Evolutionary conservation across 2,113 vertebrate genomes (phyloP).

Genomic region (Corythoichthys haematopterus): DNA sequence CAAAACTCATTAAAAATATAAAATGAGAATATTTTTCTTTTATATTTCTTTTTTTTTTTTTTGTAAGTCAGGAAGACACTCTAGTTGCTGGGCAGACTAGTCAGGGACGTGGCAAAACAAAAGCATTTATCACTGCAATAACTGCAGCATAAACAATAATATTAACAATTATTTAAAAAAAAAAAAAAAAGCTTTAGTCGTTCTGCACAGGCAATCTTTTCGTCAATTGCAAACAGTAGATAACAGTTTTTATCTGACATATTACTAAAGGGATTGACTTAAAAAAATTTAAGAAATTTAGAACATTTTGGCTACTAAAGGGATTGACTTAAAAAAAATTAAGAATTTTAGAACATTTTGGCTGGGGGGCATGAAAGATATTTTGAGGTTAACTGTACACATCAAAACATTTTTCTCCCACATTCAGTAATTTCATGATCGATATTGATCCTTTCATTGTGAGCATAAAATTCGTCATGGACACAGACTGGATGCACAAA

Average conservation of each 20-base stretch:
- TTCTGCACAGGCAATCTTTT: background rate
- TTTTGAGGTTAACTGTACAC: background rate
- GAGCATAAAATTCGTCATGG: slow-evolving; percentile 13
- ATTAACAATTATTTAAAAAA: background rate
- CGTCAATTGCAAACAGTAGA: background rate
- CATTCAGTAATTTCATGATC: background rate
- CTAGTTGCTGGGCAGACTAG: slow-evolving; percentile 19
- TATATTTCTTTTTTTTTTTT: slow-evolving; percentile 7
- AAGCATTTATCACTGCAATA: slow-evolving; percentile 10
- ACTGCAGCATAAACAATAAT: slow-evolving; percentile 12
- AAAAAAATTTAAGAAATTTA: no score
- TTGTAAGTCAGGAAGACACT: slow-evolving; percentile 47
- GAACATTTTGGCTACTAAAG: background rate
- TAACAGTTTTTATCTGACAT: slow-evolving; percentile 2
- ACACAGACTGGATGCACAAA: slow-evolving; percentile 1
- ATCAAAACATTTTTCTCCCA: background rate
- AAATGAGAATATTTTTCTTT: slow-evolving; percentile 8
- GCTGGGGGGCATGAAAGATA: background rate
- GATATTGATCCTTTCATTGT: slow-evolving; percentile 14
- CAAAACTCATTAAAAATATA: slow-evolving; percentile 32
- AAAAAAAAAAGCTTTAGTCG: background rate
- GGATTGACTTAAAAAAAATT: background rate
- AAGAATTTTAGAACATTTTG: background rate
- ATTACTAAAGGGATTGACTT: background rate
- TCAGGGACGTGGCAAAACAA: slow-evolving; percentile 13